Conservation (phyloP, 1,140 invertebrate species). For the Euwallacea fornicatus region DNA sequence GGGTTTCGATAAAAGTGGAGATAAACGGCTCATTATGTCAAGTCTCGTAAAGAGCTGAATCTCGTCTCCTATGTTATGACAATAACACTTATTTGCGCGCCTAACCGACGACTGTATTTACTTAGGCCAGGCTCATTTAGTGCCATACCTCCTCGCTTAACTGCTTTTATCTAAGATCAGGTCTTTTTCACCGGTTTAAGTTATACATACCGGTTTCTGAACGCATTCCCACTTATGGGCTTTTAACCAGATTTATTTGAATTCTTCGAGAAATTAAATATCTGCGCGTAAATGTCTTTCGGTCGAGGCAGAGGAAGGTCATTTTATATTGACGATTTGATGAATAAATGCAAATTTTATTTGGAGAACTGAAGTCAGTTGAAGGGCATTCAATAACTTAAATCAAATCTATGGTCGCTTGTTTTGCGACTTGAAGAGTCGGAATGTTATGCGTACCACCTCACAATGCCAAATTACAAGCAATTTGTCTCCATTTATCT, state of each 20-base stretch:
- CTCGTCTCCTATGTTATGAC: slow-evolving; percentile 17
- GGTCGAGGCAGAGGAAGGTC: not conserved
- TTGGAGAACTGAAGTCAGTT: no score
- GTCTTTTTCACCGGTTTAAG: slow-evolving; percentile 27
- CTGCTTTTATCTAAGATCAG: slow-evolving; percentile 35
- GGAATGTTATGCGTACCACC: no score
- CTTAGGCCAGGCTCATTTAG: slow-evolving; percentile 33
- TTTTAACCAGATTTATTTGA: slow-evolving; percentile 34
- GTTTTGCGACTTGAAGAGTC: no score
- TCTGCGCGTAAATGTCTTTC: slow-evolving; percentile 9
- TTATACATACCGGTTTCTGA: slow-evolving; percentile 28
- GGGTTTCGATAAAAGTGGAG: slow-evolving; percentile 5
- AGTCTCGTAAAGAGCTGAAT: slow-evolving; percentile 10
- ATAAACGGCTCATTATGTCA: slow-evolving; percentile 24
- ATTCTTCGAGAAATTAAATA: slow-evolving; percentile 32
- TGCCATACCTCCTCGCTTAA: slow-evolving; percentile 32
- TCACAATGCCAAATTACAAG: no score
- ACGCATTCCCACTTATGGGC: slow-evolving; percentile 26
- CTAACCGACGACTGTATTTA: slow-evolving; percentile 33
- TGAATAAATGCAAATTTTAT: no score
- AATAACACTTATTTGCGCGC: slow-evolving; percentile 30
- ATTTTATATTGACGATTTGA: not conserved
- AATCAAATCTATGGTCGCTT: no score
- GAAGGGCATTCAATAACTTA: no score
- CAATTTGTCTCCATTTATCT: no score